Evolutionary conservation across 2,888 invertebrate species (phyloP).

Genomic region (Aphodius granarius): DNA sequence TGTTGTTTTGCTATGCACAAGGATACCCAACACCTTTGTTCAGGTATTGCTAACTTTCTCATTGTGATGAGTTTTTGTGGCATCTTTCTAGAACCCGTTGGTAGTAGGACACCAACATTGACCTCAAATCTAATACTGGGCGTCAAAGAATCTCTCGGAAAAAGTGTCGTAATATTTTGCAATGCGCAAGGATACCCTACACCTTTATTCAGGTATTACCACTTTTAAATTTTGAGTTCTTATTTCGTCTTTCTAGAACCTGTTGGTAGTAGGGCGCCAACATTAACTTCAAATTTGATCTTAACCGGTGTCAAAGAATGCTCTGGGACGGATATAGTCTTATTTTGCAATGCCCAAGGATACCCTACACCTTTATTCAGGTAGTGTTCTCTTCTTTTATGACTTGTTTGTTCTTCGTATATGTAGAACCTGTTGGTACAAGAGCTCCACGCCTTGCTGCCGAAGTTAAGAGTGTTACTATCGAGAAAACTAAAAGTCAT

Average conservation of each 20-base stretch:
- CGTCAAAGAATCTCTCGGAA: conserved; percentile 57
- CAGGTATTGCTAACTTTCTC: conserved; percentile 60
- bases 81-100: conserved; percentile 58
- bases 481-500: conserved; percentile 36
- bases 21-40: conserved; percentile 74
- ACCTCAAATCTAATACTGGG: conserved; percentile 66
- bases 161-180: conserved; percentile 67
- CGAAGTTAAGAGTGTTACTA: conserved; percentile 46
- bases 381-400: conserved; percentile 52
- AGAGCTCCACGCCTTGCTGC: conserved; percentile 42
- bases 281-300: conserved; percentile 66
- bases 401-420: neutral
- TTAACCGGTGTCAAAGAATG: conserved; percentile 62
- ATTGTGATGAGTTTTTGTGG: neutral
- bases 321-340: conserved; percentile 59
- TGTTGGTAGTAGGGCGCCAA: conserved; percentile 63
- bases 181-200: conserved; percentile 78
- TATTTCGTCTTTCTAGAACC: conserved; percentile 54
- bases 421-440: conserved; percentile 24
- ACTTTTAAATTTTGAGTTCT: neutral
- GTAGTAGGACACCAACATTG: conserved; percentile 64
- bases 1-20: conserved; percentile 74
- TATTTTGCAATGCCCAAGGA: conserved; percentile 76
- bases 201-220: conserved; percentile 69
- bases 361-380: conserved; percentile 75